Base-by-base conservation (phyloP, 1,140 invertebrate genomes). In the Caenorhabditis brenneri region DNA sequence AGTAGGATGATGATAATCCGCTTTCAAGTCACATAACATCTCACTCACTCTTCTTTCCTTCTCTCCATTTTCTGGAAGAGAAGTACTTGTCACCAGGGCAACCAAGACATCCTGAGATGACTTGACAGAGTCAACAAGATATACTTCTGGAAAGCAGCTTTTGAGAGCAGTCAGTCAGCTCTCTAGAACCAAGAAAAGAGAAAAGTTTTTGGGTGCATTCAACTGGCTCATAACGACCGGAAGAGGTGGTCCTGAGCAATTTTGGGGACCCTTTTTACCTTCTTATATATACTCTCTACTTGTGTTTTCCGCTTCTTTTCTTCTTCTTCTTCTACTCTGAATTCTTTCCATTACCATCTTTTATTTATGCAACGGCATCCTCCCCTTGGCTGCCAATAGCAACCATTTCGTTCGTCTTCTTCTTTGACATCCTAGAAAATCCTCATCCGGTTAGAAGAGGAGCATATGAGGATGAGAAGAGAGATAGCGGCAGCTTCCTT, bases 181-280 rank as follows among this genome's bases (percentile, higher is more conserved):
- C n/a, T n/a, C n/a, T n/a, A n/a, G n/a, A n/a, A n/a, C n/a, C n/a
- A n/a, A n/a, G n/a, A n/a, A n/a, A n/a, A n/a, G n/a, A n/a, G 19
- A 19, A n/a, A 15, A n/a, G 48, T 19, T 15, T 19, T 27, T 10
- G 5, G 58, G 58, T 65, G 58, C 58, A 65, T 65, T 65, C 58
- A 65, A 65, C 29, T 65, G 58, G 36, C 29, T 16, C 12, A 65
- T 65, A 65, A 65, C 58, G 29, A 65, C 58, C 58, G 58, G 58
- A 65, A 65, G 58, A 9, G 16, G 58, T 65, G 58, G n/a, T n/a
- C n/a, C 36, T 31, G 33, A 65, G 58, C 58, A 65, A 65, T 65
- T 65, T 65, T 65, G 58, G 53, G n/a, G 53, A 27, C 2, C 31
- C 29, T 31, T 36, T 65, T 65, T 36, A 7, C 29, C 24, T 65